Conservation (phyloP, 2,888 invertebrate species). For the Tiphia femorata region DNA sequence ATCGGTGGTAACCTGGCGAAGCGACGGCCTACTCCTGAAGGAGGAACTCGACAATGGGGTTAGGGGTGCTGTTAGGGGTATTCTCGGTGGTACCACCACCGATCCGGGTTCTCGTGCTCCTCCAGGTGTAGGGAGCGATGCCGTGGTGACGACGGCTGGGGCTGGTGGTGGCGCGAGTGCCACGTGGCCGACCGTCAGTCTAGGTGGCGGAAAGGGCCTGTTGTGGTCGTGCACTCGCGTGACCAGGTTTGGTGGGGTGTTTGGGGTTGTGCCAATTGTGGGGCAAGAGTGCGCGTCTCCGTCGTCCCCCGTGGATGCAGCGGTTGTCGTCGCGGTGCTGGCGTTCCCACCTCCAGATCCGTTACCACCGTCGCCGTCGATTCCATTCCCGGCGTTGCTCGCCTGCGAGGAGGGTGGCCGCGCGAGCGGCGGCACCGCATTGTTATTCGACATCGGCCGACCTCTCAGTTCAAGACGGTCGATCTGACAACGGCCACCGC, state of each 20-base stretch:
- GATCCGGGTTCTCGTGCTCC: slow-evolving; percentile 19
- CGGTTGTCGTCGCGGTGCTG: slow-evolving; percentile 17
- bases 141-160: slow-evolving; percentile 15
- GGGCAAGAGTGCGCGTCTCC: slow-evolving; percentile 59
- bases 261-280: neutral
- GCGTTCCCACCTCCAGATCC: neutral
- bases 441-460: slow-evolving; percentile 62
- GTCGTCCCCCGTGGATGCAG: slow-evolving; percentile 64
- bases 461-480: slow-evolving; percentile 58
- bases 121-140: slow-evolving; percentile 34
- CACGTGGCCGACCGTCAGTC: slow-evolving; percentile 44
- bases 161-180: slow-evolving; percentile 14
- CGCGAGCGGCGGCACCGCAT: slow-evolving; percentile 58
- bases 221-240: slow-evolving; percentile 61
- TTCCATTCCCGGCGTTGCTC: slow-evolving; percentile 1
- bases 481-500: slow-evolving; percentile 75
- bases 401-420: slow-evolving; percentile 49
- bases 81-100: slow-evolving; percentile 63
- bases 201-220: slow-evolving; percentile 63
- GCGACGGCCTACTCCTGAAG: slow-evolving; percentile 56
- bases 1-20: slow-evolving; percentile 29
- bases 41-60: slow-evolving; percentile 70
- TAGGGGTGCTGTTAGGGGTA: slow-evolving; percentile 72
- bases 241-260: neutral
- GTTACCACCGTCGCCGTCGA: neutral